phyloP scores from a whole-genome alignment of 1,140 invertebrate species.

The Tetranychus urticae region DNA sequence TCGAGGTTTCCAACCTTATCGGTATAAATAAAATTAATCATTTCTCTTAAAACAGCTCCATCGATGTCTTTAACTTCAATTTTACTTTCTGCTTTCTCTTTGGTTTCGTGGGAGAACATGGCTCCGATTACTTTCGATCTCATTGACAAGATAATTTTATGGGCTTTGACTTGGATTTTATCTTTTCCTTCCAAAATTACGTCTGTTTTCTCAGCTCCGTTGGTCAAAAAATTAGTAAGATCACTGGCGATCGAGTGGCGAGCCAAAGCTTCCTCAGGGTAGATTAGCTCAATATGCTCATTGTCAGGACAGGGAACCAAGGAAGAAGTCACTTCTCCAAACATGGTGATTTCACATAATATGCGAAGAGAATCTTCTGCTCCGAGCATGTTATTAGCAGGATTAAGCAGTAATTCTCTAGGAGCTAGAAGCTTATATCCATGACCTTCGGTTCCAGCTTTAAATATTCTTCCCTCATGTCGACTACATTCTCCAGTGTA shows the following conservation, averaged over 20 bases:
- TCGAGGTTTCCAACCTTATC: slow-evolving; percentile 80
- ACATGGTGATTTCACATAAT: neutral
- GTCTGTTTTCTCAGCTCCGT: neutral
- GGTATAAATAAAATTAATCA: slow-evolving; percentile 26
- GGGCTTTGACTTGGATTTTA: neutral
- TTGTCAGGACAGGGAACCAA: neutral
- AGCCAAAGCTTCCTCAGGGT: neutral
- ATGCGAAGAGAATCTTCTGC: neutral
- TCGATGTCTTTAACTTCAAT: slow-evolving; percentile 5
- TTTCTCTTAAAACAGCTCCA: slow-evolving; percentile 1
- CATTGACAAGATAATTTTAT: neutral
- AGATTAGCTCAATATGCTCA: neutral
- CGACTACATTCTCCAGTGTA: slow-evolving; percentile 1
- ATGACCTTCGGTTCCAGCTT: slow-evolving; percentile 1
- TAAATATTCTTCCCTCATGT: neutral
- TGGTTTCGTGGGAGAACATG: slow-evolving; percentile 7
- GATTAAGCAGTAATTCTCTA: neutral
- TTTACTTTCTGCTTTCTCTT: slow-evolving; percentile 5
- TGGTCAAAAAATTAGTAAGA: neutral
- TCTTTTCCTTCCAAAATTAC: neutral
- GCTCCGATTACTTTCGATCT: slow-evolving; percentile 4
- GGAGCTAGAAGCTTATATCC: neutral
- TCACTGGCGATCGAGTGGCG: neutral
- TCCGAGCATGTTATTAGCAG: neutral
- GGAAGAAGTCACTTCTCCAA: neutral